Base-by-base conservation (phyloP, 2,797 vertebrate genomes). In the Darevskia mixta region DNA sequence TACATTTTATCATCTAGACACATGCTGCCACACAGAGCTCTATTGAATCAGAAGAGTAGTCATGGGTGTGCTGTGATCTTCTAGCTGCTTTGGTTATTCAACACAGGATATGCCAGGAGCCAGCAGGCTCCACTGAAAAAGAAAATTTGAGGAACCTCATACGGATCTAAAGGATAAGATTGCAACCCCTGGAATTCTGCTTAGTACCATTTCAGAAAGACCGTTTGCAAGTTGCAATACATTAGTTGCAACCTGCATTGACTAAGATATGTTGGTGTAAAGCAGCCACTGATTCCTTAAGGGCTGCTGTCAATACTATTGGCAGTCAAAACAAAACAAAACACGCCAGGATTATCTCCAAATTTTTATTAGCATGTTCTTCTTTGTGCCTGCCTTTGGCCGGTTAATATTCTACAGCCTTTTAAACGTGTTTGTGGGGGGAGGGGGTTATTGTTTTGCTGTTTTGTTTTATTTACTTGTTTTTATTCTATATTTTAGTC, bases 1-100 rank as follows among this genome's bases (percentile, higher is more conserved):
- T 89, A 23, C 35, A 83, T 90, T 89, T 86, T 66, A 45, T 87
- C 32, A 55, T 88, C 94, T 76, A 92, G 84, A 49, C 69, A 83
- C 69, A 27, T 61, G 38, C 87, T 93, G 27, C 3, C 45, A 86
- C 84, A 80, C n/a, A 73, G 89, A 71, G 1, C 67, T 94, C 87
- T 87, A 55, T 86, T 91, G 49, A 79, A 7, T 35, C 18, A 90
- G 88, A 94, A 91, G 27, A 1, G 17, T 64, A 73, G 78, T 90
- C 84, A 83, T 89, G 82, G 92, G 87, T 90, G 80, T 18, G 69
- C 1, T 5, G 11, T 80, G 8, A 81, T 23, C 64, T 94, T 92
- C 77, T 43, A 11, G 0, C 55, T 89, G 5, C 77, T 17, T 43
- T 73, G 76, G 66, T 75, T 92, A 78, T 92, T 93, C 71, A 71